These are phyloP conservation scores for Sinonovacula constricta DNA, from an alignment of 1,140 invertebrate genomes.

Conservation along the genomic window DNA sequence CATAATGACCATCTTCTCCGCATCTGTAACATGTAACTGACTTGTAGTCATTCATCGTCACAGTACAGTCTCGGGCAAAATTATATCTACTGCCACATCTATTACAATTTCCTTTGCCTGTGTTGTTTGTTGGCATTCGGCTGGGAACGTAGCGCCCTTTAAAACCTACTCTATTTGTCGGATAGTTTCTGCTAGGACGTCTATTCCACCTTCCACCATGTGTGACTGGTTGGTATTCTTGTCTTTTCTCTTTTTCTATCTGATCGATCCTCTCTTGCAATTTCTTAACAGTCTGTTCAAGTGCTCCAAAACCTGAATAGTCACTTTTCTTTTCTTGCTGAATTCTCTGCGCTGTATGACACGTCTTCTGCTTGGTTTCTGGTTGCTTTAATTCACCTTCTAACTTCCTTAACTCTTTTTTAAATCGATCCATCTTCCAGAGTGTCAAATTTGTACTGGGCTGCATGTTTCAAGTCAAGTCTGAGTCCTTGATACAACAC, in stretches of 20 bases:
- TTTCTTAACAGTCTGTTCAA: neutral
- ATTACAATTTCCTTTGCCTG: too few species aligned
- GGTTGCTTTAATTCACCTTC: too few species aligned
- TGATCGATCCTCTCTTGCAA: neutral
- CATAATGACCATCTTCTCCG: neutral
- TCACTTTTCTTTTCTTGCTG: neutral
- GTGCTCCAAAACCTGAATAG: neutral
- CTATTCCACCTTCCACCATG: neutral
- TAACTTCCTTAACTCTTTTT: too few species aligned
- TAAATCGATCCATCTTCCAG: too few species aligned
- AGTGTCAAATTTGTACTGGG: too few species aligned
- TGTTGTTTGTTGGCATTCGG: too few species aligned
- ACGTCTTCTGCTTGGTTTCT: too few species aligned
- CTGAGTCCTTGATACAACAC: slow-evolving; percentile 14
- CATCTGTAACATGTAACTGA: neutral
- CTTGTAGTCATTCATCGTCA: neutral
- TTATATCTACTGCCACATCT: too few species aligned
- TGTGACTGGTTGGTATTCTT: neutral
- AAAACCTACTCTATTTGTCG: neutral
- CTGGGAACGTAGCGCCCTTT: too few species aligned
- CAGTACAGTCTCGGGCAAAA: too few species aligned
- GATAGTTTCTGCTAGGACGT: slow-evolving; percentile 1
- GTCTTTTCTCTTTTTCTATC: neutral
- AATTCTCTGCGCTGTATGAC: neutral
- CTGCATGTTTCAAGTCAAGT: slow-evolving; percentile 4